Conservation (phyloP, 1,140 invertebrate genomes). For the Ericerus pela region DNA sequence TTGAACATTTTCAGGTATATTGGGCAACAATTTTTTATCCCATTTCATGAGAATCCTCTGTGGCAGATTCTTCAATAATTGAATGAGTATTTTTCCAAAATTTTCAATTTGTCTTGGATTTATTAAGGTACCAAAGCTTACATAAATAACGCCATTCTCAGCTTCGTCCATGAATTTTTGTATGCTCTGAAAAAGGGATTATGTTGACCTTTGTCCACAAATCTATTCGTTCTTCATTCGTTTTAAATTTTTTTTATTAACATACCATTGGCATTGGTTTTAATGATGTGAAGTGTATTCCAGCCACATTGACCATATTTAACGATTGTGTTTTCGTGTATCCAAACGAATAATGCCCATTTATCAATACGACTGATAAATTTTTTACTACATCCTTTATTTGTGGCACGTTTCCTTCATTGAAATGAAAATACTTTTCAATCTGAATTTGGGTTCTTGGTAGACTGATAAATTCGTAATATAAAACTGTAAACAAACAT, state of each 20-base stretch:
- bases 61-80: neutral
- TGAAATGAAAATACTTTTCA: neutral
- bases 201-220: no score
- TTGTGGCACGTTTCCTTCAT: conserved; percentile 19
- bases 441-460: neutral
- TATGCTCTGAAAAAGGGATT: neutral
- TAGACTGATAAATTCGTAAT: neutral
- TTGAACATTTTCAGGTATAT: conserved; percentile 42
- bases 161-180: neutral
- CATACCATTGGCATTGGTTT: conserved; percentile 27
- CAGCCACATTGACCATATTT: conserved; percentile 41
- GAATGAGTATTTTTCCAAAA: neutral
- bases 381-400: conserved; percentile 26
- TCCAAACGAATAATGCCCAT: conserved; percentile 34
- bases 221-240: no score
- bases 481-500: neutral
- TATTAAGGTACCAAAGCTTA: neutral
- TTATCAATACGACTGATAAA: conserved; percentile 32
- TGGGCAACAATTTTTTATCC: conserved; percentile 40
- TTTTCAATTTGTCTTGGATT: neutral
- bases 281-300: conserved; percentile 35
- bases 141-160: neutral
- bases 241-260: no score
- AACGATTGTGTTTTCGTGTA: conserved; percentile 33
- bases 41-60: conserved; percentile 50